Percentiles rank a stretch among this genome's conserved stretches.
Evolutionary conservation across 1,140 invertebrate genomes (phyloP).

Genomic region (Rhopalosiphum padi): DNA sequence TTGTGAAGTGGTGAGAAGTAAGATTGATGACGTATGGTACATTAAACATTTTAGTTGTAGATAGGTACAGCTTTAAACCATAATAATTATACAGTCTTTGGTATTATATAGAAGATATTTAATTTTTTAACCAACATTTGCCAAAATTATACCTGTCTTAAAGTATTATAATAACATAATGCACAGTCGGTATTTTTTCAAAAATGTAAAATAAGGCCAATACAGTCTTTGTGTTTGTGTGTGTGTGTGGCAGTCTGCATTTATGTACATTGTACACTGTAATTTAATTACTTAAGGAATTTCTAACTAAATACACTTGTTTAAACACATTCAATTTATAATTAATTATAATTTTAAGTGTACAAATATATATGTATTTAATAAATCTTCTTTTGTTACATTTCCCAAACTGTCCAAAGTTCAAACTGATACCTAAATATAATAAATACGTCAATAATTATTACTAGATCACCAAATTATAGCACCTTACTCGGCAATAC

Average conservation of each 20-base stretch:
- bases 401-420: too few species aligned
- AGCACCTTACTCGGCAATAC: too few species aligned
- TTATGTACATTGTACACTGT: background rate
- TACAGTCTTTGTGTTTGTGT: too few species aligned
- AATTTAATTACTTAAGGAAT: background rate
- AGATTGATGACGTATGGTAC: background rate
- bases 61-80: background rate
- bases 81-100: too few species aligned
- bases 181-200: background rate
- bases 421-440: too few species aligned
- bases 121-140: background rate
- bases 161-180: background rate
- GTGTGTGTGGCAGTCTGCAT: background rate
- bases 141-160: background rate
- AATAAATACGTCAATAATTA: too few species aligned
- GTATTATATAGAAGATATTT: background rate
- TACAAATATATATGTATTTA: background rate
- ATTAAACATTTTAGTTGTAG: background rate
- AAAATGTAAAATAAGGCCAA: background rate
- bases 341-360: background rate
- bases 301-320: background rate
- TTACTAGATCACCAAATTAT: too few species aligned
- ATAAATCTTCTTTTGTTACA: too few species aligned
- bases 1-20: background rate
- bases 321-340: background rate